phyloP scores from a whole-genome alignment of 2,113 vertebrate species.

The Orientallactaga bullata region DNA sequence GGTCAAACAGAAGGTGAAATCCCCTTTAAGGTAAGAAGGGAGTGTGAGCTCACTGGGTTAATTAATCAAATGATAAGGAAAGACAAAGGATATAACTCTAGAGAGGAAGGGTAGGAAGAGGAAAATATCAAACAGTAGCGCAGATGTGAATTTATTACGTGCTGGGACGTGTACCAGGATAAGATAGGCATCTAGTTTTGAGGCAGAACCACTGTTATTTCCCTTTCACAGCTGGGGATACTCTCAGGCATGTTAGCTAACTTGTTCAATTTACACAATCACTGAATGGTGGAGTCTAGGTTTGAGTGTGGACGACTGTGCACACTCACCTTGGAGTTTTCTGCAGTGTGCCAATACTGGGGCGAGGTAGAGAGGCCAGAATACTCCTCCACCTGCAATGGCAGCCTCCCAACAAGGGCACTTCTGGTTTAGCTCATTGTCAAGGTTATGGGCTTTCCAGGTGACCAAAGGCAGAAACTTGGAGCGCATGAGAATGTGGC shows the following conservation, averaged over 20 bases:
- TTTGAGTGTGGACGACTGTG: not conserved
- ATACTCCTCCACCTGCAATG: rapidly evolving
- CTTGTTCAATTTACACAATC: not conserved
- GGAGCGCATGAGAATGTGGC: not conserved
- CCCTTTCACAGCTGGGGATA: not conserved
- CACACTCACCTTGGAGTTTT: not conserved
- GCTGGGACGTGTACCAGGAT: not conserved
- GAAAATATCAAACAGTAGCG: not conserved
- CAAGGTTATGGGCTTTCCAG: not conserved
- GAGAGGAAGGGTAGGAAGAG: not conserved
- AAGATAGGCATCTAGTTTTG: not conserved
- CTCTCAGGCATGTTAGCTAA: not conserved
- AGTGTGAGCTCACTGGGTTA: not conserved
- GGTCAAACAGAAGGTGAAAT: not conserved
- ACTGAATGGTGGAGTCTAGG: not conserved
- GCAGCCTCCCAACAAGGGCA: not conserved
- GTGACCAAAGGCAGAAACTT: not conserved
- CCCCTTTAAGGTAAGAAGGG: not conserved
- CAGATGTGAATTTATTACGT: not conserved
- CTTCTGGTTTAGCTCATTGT: not conserved
- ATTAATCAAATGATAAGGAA: not conserved
- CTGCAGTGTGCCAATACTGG: not conserved
- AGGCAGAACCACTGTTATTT: not conserved
- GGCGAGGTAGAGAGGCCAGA: not conserved
- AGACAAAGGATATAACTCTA: not conserved